Evolutionary conservation across 2,797 vertebrate genomes (phyloP).

Genomic region (Phoebastria nigripes): DNA sequence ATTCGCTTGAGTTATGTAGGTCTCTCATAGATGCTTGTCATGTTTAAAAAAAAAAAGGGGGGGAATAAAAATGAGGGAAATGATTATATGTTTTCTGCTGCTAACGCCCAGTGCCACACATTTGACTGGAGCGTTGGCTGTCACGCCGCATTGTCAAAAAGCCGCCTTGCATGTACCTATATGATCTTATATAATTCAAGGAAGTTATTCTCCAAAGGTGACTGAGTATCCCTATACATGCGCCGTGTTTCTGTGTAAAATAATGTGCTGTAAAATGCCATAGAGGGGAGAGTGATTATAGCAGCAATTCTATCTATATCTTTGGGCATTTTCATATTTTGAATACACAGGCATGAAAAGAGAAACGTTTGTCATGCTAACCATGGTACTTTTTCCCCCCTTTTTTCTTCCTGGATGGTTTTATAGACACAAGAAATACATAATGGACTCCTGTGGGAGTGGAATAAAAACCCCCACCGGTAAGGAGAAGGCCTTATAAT

Average conservation of each 20-base stretch:
- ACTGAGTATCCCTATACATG: constrained; percentile 5
- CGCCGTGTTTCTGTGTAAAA: constrained; percentile 2
- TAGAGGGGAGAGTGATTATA: constrained; percentile 29
- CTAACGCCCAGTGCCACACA: background rate
- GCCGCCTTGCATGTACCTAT: background rate
- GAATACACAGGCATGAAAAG: constrained; percentile 48
- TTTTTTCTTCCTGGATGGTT: constrained; percentile 63
- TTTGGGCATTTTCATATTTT: constrained; percentile 44
- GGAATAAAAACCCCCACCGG: constrained; percentile 47
- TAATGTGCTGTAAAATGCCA: constrained; percentile 22
- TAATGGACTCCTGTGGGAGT: constrained; percentile 68
- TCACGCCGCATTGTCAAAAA: constrained; percentile 13
- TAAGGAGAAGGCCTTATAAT: constrained; percentile 68
- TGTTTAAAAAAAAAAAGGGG: background rate
- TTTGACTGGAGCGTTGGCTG: background rate
- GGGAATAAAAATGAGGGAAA: constrained; percentile 9
- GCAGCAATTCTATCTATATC: constrained; percentile 20
- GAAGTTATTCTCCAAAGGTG: constrained; percentile 55
- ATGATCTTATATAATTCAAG: constrained; percentile 51
- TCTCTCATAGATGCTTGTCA: constrained; percentile 55
- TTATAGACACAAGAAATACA: constrained; percentile 69
- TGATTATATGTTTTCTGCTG: background rate
- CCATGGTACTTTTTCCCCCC: constrained; percentile 58
- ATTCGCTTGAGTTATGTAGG: constrained; percentile 52
- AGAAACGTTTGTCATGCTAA: constrained; percentile 66